Percentiles rank a stretch among this genome's conserved stretches.
phyloP scores from a whole-genome alignment of 2,113 vertebrate genomes.

The Pheucticus melanocephalus region DNA sequence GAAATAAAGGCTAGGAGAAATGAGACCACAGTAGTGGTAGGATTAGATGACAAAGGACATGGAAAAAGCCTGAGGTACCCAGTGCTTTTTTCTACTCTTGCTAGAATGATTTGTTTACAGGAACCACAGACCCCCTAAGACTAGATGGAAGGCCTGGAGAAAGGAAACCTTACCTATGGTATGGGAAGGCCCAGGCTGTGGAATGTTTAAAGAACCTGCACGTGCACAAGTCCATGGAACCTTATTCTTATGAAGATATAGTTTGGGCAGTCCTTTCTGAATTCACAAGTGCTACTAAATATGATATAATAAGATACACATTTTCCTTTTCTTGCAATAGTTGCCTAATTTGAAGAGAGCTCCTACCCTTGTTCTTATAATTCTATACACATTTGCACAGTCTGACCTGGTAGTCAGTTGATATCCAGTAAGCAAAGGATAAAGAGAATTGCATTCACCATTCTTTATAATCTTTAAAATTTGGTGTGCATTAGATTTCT shows the following conservation, averaged over 20 bases:
- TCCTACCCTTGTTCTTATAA: background rate
- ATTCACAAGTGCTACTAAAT: background rate
- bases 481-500: background rate
- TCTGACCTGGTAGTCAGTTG: background rate
- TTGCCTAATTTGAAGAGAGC: background rate
- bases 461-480: background rate
- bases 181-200: background rate
- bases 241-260: background rate
- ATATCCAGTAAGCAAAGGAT: background rate
- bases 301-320: background rate
- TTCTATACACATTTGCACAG: background rate
- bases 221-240: background rate
- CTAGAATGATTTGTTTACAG: background rate
- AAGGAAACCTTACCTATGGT: background rate
- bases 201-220: background rate
- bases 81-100: background rate
- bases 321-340: background rate
- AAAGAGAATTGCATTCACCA: background rate
- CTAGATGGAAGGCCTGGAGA: background rate
- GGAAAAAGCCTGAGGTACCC: background rate
- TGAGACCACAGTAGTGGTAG: background rate
- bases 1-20: background rate
- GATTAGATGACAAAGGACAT: background rate
- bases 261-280: background rate
- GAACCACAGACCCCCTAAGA: background rate